These are phyloP conservation scores for Catalaphyllia jardinei DNA, from an alignment of 64 coral and sea anemone species.

Conservation along the genomic window DNA sequence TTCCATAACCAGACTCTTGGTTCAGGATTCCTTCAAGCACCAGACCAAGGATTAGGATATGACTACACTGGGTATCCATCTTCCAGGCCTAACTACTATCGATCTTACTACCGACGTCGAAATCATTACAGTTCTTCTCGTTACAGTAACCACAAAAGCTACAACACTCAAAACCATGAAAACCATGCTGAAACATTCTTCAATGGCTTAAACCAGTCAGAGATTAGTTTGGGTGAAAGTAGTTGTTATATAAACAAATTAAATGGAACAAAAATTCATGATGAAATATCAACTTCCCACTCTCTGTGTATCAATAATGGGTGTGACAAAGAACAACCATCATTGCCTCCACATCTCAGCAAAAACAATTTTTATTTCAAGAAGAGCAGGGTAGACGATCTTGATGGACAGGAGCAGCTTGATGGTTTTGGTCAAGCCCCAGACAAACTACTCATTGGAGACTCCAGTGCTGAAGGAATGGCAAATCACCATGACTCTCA, in stretches of 20 bases:
- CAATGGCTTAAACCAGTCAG: slow-evolving; percentile 49
- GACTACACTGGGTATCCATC: slow-evolving; percentile 61
- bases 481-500: background rate
- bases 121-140: slow-evolving; percentile 53
- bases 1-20: slow-evolving; percentile 47
- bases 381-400: background rate
- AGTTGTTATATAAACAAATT: slow-evolving; percentile 51
- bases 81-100: slow-evolving; percentile 60
- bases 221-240: slow-evolving; percentile 58
- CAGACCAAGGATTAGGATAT: slow-evolving; percentile 36
- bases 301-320: background rate
- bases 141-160: slow-evolving; percentile 62
- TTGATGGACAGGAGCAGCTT: background rate
- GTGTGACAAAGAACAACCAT: background rate
- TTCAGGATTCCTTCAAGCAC: slow-evolving; percentile 55
- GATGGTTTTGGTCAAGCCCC: slow-evolving; percentile 1
- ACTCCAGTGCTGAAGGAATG: background rate
- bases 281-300: background rate
- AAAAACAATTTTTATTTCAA: background rate
- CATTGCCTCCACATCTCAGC: background rate
- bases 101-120: slow-evolving; percentile 58
- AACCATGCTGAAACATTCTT: slow-evolving; percentile 47
- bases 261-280: background rate
- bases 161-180: slow-evolving; percentile 56
- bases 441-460: background rate